Evolutionary conservation across 2,797 vertebrate species (phyloP).

Genomic region (Girardinus metallicus): DNA sequence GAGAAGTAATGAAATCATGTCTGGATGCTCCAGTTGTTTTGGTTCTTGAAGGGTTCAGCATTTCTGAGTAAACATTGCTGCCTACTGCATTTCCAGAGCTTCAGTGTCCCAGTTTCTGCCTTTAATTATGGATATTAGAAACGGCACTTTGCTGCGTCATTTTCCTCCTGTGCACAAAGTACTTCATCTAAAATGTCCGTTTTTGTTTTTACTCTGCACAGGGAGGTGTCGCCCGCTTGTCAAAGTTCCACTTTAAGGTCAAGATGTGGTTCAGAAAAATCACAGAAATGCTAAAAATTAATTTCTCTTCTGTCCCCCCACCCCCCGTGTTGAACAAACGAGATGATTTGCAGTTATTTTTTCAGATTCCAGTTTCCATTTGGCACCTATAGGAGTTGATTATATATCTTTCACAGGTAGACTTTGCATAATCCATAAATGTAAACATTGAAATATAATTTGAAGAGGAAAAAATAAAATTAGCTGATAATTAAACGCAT

Average conservation of each 20-base stretch:
- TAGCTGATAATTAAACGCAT: no score
- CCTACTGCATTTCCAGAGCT: neutral
- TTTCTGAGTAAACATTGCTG: neutral
- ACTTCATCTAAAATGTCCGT: neutral
- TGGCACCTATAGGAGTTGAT: neutral
- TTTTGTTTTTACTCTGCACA: neutral
- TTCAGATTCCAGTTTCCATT: neutral
- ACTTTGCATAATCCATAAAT: neutral
- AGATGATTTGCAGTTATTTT: neutral
- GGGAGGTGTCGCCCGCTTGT: neutral
- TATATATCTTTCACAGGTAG: neutral
- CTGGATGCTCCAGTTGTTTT: conserved; percentile 24
- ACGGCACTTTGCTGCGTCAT: neutral
- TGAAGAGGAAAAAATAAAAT: neutral
- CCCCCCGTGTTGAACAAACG: neutral
- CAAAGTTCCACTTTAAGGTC: neutral
- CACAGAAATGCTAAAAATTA: neutral
- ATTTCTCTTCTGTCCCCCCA: neutral
- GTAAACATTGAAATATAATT: neutral
- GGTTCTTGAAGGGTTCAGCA: conserved; percentile 1
- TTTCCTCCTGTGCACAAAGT: neutral
- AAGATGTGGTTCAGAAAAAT: neutral
- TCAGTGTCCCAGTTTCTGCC: neutral
- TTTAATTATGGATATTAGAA: conserved; percentile 31
- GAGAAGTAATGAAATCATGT: conserved; percentile 2